Base-by-base conservation (phyloP, 2,888 invertebrate genomes). In the Diadromus collaris region DNA sequence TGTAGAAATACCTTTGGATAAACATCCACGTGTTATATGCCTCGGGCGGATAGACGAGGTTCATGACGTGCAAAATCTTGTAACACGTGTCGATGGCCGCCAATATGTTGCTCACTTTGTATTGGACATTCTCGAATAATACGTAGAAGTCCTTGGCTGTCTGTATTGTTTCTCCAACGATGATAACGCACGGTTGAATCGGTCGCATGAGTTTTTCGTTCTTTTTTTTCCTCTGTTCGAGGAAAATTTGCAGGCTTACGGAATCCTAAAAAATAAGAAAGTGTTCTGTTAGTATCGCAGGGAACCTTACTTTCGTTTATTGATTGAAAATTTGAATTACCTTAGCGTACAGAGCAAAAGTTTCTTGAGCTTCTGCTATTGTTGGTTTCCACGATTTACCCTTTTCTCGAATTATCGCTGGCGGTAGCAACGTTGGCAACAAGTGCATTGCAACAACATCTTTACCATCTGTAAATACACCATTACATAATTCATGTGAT, bases 341-440 rank as follows among this genome's bases (percentile, higher is more conserved):
- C 69, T 76, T 61, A n/a, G 24, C 54, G 48, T 69, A 44, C 41
- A 76, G 24, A 51, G 60, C 29, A 19, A 76, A 76, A n/a, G 32
- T 38, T 9, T 76, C 63, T 48, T 69, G 61, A 46, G 69, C 58
- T 32, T 76, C 69, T 2, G 48, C 21, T 54, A 76, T 67, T 13
- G 75, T 69, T 6, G 75, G 75, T 38, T 76, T 73, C 61, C 46
- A 73, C 27, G 65, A 58, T 38, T 64, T 73, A n/a, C 41, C 65
- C 56, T 58, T 58, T 64, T 73, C 65, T 21, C 46, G 64, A n/a
- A 73, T 65, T 16, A 73, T 27, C 34, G 73, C 24, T 21, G 58
- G 29, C 34, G 64, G 73, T 16, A 73, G 60, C 32, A 73, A 24
- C 38, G 75, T 61, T 69, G 75, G 75, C 63, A 76, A 64, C 34